phyloP scores from a whole-genome alignment of 2,797 vertebrate genomes.

The Urocyon cinereoargenteus region DNA sequence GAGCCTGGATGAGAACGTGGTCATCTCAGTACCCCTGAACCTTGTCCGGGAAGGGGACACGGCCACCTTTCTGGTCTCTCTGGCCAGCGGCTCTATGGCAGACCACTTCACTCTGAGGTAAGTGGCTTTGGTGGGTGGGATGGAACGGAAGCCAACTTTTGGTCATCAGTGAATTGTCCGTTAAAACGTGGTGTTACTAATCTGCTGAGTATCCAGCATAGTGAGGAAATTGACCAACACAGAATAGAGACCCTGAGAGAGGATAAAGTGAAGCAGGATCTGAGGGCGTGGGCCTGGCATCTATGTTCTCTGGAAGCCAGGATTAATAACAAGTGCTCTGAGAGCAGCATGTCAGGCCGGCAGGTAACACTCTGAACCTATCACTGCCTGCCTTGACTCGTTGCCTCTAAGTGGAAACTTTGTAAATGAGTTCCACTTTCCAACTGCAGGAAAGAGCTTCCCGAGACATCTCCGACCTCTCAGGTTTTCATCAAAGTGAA shows the following conservation, averaged over 20 bases:
- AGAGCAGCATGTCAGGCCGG: not conserved
- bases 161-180: accelerated
- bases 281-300: not conserved
- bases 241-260: not conserved
- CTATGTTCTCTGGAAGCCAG: not conserved
- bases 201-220: accelerated
- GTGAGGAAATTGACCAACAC: accelerated
- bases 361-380: not conserved
- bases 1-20: slow-evolving; percentile 92
- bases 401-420: not conserved
- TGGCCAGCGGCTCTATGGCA: slow-evolving; percentile 90
- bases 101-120: slow-evolving; percentile 96
- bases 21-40: slow-evolving; percentile 92
- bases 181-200: accelerated
- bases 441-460: not conserved
- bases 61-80: slow-evolving; percentile 93
- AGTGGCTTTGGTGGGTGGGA: slow-evolving; percentile 52
- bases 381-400: too few relatives aligned
- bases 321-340: not conserved
- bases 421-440: not conserved
- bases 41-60: slow-evolving; percentile 94
- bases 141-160: accelerated
- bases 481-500: not conserved
- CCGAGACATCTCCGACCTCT: not conserved
- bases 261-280: accelerated